These are phyloP conservation scores for Rhombomys opimus DNA, from an alignment of 2,113 vertebrate species.

Conservation along the genomic window DNA sequence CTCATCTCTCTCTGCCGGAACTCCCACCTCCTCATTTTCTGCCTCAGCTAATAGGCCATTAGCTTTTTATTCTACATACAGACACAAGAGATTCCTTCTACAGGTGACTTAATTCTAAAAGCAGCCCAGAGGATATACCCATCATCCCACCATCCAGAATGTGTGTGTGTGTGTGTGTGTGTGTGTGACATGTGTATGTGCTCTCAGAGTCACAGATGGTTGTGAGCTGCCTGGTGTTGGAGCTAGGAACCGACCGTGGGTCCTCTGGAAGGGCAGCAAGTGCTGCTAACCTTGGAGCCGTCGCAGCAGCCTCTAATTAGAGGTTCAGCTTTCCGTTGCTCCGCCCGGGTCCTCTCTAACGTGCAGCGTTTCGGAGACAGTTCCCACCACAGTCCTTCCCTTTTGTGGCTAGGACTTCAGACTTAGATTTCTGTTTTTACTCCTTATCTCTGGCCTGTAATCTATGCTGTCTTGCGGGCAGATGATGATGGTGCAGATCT, in stretches of 20 bases:
- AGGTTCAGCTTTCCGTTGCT: background rate
- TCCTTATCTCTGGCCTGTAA: slow-evolving; percentile 26
- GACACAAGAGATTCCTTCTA: too few relatives aligned
- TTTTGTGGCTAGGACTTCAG: slow-evolving; percentile 8
- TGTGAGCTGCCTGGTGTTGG: background rate
- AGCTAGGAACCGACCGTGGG: background rate
- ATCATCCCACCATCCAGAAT: background rate
- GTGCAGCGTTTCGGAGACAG: background rate
- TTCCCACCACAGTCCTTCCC: too few relatives aligned
- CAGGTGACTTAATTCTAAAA: background rate
- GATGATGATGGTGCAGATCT: slow-evolving; percentile 54
- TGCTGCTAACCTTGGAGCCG: background rate
- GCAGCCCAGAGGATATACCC: background rate
- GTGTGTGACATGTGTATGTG: background rate
- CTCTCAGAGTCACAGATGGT: background rate
- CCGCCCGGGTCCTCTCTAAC: background rate
- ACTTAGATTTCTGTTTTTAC: background rate
- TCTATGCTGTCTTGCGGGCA: background rate
- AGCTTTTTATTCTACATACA: too few relatives aligned
- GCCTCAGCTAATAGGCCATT: too few relatives aligned
- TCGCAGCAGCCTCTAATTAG: background rate
- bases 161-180: background rate
- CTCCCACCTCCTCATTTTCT: too few relatives aligned
- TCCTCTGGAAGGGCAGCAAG: background rate
- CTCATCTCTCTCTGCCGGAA: too few relatives aligned